Percentiles rank a stretch among this genome's conserved stretches.
phyloP scores from a whole-genome alignment of 1,140 invertebrate genomes.

The Drosophila guanche region DNA sequence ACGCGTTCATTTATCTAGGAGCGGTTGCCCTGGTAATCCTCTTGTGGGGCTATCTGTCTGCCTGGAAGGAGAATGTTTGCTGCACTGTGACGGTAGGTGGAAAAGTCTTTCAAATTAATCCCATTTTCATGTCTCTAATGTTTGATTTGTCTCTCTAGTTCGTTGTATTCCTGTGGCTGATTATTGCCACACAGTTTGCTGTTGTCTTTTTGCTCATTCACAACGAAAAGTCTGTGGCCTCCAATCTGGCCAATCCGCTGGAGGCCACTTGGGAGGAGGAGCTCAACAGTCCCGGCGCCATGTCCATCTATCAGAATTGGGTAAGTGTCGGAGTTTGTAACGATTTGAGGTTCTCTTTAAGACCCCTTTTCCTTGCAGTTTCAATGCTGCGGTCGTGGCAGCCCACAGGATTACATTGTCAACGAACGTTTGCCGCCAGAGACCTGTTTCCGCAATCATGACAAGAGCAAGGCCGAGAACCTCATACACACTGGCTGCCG shows the following conservation, averaged over 20 bases:
- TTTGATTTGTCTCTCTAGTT: constrained; percentile 46
- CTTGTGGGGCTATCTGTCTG: constrained; percentile 71
- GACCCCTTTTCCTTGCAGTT: constrained; percentile 68
- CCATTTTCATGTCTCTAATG: constrained; percentile 1
- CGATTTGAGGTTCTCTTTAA: neutral
- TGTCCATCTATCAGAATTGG: constrained; percentile 78
- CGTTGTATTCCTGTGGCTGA: constrained; percentile 50
- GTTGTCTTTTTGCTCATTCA: constrained; percentile 38
- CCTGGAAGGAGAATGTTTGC: constrained; percentile 72
- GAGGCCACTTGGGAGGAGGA: constrained; percentile 73
- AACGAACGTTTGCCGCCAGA: constrained; percentile 48
- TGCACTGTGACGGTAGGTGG: constrained; percentile 73
- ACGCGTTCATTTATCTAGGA: constrained; percentile 57
- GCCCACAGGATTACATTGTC: constrained; percentile 72
- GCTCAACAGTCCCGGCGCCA: constrained; percentile 67
- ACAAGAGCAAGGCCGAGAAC: constrained; percentile 63
- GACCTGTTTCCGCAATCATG: constrained; percentile 68
- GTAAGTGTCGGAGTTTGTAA: constrained; percentile 17
- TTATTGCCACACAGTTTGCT: constrained; percentile 60
- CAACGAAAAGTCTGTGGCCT: constrained; percentile 20
- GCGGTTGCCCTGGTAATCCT: constrained; percentile 51
- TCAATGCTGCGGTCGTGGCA: constrained; percentile 85
- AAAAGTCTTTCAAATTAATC: neutral
- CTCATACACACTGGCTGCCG: constrained; percentile 73
- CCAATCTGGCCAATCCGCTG: constrained; percentile 61